Conservation (phyloP, 2,113 vertebrate genomes). For the sheep (Ovis aries) region DNA sequence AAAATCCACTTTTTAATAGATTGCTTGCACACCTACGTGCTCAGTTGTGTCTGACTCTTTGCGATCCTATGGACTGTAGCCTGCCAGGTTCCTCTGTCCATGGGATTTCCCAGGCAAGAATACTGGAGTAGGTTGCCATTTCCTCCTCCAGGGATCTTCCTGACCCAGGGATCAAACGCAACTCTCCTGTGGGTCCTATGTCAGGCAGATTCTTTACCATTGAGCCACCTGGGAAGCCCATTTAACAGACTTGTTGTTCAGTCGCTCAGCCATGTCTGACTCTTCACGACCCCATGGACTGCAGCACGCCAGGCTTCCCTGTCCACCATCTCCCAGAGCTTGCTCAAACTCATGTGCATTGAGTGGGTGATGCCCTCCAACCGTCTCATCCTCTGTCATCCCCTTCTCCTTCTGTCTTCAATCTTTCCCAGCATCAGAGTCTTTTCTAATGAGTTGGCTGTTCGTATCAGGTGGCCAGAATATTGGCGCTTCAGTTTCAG, state of each 20-base stretch:
- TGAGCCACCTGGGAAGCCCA: not conserved
- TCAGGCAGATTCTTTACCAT: not conserved
- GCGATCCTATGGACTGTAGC: not conserved
- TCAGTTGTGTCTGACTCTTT: not conserved
- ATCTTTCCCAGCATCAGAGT: not conserved
- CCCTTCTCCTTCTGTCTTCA: not conserved
- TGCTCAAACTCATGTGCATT: not conserved
- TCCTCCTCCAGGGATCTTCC: not conserved
- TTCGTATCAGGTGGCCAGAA: not conserved
- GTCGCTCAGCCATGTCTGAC: not conserved
- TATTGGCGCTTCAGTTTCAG: not conserved
- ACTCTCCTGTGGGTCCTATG: not conserved
- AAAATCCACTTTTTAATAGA: not conserved
- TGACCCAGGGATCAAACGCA: rapidly evolving
- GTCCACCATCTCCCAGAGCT: not conserved
- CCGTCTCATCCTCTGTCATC: not conserved
- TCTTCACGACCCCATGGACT: not conserved
- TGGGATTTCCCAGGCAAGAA: not conserved
- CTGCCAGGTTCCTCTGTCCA: not conserved
- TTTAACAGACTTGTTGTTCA: not conserved
- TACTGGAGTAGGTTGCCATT: not conserved
- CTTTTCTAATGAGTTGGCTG: not conserved
- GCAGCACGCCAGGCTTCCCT: not conserved
- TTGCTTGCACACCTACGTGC: not conserved
- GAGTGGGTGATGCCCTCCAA: not conserved